phyloP scores from a whole-genome alignment of 1,140 invertebrate genomes.

The Glossosoma conforme region DNA sequence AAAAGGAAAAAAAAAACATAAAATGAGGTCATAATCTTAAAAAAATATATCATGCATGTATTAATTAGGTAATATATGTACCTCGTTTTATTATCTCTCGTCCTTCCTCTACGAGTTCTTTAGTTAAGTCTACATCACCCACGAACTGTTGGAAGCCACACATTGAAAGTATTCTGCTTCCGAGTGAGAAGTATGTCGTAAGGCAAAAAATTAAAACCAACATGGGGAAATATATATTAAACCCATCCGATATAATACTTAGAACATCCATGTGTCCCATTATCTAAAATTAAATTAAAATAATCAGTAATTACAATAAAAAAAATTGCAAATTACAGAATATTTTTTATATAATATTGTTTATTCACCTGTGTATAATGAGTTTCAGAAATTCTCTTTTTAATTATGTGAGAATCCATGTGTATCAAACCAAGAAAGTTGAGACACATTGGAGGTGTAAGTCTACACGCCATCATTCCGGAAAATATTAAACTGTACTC shows the following conservation, averaged over 20 bases:
- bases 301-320: too few species aligned
- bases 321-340: too few species aligned
- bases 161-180: slow-evolving; percentile 78
- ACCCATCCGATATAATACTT: slow-evolving; percentile 93
- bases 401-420: slow-evolving; percentile 95
- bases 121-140: slow-evolving; percentile 87
- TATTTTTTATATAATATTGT: too few species aligned
- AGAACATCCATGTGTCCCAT: slow-evolving; percentile 99
- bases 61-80: slow-evolving; percentile 34
- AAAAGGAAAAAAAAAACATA: slow-evolving; percentile 26
- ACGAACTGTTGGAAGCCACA: slow-evolving; percentile 96
- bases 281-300: slow-evolving; percentile 60
- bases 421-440: slow-evolving; percentile 98
- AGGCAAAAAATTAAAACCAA: slow-evolving; percentile 89
- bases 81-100: slow-evolving; percentile 82
- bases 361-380: slow-evolving; percentile 75
- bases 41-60: slow-evolving; percentile 1
- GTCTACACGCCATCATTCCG: slow-evolving; percentile 93
- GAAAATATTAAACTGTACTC: slow-evolving; percentile 98
- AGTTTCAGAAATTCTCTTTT: slow-evolving; percentile 74
- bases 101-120: slow-evolving; percentile 90
- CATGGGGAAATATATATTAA: slow-evolving; percentile 99
- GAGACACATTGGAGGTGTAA: slow-evolving; percentile 97
- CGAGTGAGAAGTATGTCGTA: slow-evolving; percentile 94
- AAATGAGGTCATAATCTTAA: slow-evolving; percentile 13